Evolutionary conservation across 2,888 invertebrate species (phyloP).

Genomic region (Protophormia terraenovae): DNA sequence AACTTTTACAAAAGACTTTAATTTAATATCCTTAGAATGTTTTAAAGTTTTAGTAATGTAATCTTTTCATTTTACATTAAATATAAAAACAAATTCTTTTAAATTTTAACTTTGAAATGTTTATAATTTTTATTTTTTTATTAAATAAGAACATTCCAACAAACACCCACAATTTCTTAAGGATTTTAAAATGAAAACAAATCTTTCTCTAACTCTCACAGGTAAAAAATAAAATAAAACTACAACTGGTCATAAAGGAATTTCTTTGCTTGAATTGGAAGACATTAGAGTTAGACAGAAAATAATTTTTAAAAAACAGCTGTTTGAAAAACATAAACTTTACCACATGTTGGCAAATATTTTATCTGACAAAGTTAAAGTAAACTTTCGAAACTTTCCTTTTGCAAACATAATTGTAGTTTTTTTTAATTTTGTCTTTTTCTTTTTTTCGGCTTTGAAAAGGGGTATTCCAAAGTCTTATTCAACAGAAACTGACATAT

Average conservation of each 20-base stretch:
- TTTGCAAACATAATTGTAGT: background rate
- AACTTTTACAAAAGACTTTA: background rate
- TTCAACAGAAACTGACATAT: constrained; percentile 29
- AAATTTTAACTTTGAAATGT: too few species aligned
- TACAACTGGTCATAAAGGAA: background rate
- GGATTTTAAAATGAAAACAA: too few species aligned
- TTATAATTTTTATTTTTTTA: too few species aligned
- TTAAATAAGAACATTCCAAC: too few species aligned
- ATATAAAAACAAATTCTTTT: background rate
- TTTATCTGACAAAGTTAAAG: constrained; percentile 11
- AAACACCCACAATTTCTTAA: too few species aligned
- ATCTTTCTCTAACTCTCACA: too few species aligned
- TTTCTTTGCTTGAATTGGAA: background rate
- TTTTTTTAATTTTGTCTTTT: background rate
- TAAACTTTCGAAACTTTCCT: constrained; percentile 34
- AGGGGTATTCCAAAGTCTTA: constrained; percentile 17
- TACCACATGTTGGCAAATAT: constrained; percentile 15
- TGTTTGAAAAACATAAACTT: constrained; percentile 23
- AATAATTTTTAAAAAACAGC: constrained; percentile 1
- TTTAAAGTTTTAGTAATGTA: background rate
- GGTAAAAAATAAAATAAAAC: background rate
- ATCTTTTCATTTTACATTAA: background rate
- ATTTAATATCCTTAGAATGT: background rate
- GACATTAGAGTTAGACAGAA: background rate
- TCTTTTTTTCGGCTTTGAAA: background rate